These are phyloP conservation scores for Gobiocypris rarus DNA, from an alignment of 2,113 vertebrate genomes.

Conservation along the genomic window DNA sequence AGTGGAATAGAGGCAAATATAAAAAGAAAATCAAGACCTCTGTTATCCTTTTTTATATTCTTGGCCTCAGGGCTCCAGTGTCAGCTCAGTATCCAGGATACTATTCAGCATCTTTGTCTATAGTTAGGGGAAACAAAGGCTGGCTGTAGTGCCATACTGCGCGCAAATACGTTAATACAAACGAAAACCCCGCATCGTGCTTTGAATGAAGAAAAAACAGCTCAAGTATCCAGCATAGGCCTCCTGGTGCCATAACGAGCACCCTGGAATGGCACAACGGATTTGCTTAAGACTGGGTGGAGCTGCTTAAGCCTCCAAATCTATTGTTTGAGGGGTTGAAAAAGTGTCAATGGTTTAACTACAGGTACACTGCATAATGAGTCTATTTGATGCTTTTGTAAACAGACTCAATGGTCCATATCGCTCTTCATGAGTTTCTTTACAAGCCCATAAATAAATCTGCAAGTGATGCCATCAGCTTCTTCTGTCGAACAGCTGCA, in stretches of 20 bases:
- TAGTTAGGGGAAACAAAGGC: conserved; percentile 45
- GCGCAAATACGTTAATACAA: neutral
- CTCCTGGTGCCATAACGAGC: conserved; percentile 22
- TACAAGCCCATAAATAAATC: neutral
- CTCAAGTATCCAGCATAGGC: neutral
- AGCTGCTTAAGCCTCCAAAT: neutral
- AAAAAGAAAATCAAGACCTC: conserved; percentile 63
- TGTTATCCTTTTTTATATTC: conserved; percentile 62
- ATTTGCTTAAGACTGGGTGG: neutral
- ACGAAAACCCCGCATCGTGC: neutral
- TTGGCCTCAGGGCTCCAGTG: conserved; percentile 55
- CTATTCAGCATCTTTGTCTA: conserved; percentile 43
- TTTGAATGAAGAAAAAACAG: conserved; percentile 3
- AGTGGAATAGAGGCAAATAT: conserved; percentile 66
- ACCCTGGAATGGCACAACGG: neutral
- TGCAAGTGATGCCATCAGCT: neutral
- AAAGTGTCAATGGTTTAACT: neutral
- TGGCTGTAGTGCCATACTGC: neutral
- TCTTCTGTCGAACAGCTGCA: neutral
- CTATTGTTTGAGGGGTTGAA: neutral
- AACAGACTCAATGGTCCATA: neutral
- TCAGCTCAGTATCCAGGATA: conserved; percentile 49
- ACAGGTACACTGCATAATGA: conserved; percentile 2
- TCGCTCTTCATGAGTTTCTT: neutral
- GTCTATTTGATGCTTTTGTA: neutral